Evolutionary conservation across 1,140 invertebrate species (phyloP), one percentile per base, ranked within the genome.

Genomic region (Zaprionus taronus): DNA sequence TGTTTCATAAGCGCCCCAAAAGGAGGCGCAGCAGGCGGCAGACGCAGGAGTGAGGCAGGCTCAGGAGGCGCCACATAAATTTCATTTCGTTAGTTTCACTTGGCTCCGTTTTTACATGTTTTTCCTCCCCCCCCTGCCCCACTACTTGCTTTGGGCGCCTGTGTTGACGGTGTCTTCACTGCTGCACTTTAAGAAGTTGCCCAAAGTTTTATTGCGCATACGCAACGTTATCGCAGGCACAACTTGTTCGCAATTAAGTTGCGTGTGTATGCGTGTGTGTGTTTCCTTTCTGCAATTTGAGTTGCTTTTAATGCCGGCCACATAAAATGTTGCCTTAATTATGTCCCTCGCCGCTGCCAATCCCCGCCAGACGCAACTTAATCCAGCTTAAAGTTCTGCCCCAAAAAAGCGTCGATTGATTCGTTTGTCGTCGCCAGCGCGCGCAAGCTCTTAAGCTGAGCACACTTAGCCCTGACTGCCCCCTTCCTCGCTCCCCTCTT

Each of bases 1-100:
- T 38, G 63, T 56, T 24, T 41, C 51, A 22, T 22, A 53, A 55
- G 62, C 53, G 24, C 24, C 53, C 47, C 34, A 63, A 63, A 15
- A 24, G 14, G 0, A n/a, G 41, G 9, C 15, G 11, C 12, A 34
- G 31, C 28, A 24, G 49, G 24, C 2, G 14, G n/a, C 12, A 20
- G 26, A 5, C 38, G 15, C 14, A 12, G 20, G 20, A 1, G 4
- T 22, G 26, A 0, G n/a, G 31, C 41, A 49, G 24, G 24, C 56
- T 49, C 73, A 65, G 38, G 65, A 60, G 77, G 38, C 61, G 17
- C 58, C n/a, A 47, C 60, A 72, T 83, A 77, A 89, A 86, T 89
- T 89, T 81, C 67, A 80, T 89, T 80, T 83, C 64, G 69, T 83
- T 83, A 89, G 83, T 83, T 86, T 83, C 55, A 68, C 63, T 57